Percentiles rank a stretch among this genome's conserved stretches.
These are phyloP conservation scores for Aix galericulata DNA, from an alignment of 2,113 vertebrate genomes.

Conservation along the genomic window DNA sequence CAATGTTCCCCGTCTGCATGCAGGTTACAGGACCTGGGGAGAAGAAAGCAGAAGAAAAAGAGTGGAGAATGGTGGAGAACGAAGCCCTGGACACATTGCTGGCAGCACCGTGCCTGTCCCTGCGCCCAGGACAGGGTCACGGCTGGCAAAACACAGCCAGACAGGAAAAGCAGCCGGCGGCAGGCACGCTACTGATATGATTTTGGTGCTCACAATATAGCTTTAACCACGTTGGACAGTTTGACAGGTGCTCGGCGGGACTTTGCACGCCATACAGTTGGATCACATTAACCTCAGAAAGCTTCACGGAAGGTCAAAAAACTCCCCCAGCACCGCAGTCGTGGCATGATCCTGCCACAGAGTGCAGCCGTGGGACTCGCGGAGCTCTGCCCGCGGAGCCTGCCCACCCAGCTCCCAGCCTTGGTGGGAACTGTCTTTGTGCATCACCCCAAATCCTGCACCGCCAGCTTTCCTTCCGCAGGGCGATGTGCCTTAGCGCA, in stretches of 20 bases:
- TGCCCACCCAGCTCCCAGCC: neutral
- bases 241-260: neutral
- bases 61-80: neutral
- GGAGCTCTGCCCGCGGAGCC: neutral
- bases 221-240: neutral
- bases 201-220: neutral
- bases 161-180: neutral
- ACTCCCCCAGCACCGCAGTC: neutral
- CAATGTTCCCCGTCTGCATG: neutral
- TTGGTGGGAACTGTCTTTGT: accelerated
- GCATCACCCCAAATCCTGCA: accelerated
- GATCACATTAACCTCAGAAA: neutral
- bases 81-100: no score
- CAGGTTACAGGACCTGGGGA: neutral
- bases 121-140: neutral
- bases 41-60: neutral
- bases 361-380: accelerated
- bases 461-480: no score
- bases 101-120: neutral
- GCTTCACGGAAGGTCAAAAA: neutral
- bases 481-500: accelerated
- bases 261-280: neutral
- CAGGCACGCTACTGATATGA: neutral
- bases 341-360: neutral
- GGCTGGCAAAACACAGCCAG: neutral